Evolutionary conservation across 2,797 vertebrate species (phyloP), one percentile per base, ranked within the genome.

Genomic region (Peromyscus nudipes): DNA sequence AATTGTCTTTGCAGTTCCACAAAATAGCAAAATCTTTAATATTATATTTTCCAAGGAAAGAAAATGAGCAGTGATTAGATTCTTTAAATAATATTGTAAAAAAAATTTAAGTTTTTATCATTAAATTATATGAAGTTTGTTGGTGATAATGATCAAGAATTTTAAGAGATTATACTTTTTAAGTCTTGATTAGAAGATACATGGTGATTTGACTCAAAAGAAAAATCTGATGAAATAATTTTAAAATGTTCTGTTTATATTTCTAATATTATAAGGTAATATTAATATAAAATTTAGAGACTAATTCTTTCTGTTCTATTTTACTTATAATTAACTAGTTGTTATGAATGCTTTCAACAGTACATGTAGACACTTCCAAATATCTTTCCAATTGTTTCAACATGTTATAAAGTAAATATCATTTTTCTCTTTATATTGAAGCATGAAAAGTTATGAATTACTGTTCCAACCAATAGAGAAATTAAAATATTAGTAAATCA

Each of bases 121-220:
- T 55, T 75, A 86, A 94, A 93, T 89, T 40, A 7, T 85, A 65
- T 94, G 65, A 65, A 49, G 4, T 84, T 95, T 84, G 8, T 77
- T 96, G 37, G 84, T 86, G 37, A 89, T 64, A 43, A 90, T 81
- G 60, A 91, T 86, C 31, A 93, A 95, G 40, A 92, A 96, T 87
- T 89, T 81, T 75, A 92, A 95, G 65, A 89, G 11, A 75, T 93
- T 94, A 71, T 85, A 83, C 89, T 82, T 71, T 86, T 64, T 67
- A 95, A 87, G 10, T 83, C 57, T 92, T 86, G 19, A 80, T 76
- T 73, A 95, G 21, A 89, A 85, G 89, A 84, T 55, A 65, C 46
- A 52, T 76, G 84, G 46, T 17, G 29, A 76, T 88, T 90, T 90
- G 16, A 81, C 46, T 40, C 4, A 60, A 86, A 95, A 82, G n/a